Evolutionary conservation across 2,113 vertebrate species (phyloP).

Genomic region (Pterocles gutturalis): DNA sequence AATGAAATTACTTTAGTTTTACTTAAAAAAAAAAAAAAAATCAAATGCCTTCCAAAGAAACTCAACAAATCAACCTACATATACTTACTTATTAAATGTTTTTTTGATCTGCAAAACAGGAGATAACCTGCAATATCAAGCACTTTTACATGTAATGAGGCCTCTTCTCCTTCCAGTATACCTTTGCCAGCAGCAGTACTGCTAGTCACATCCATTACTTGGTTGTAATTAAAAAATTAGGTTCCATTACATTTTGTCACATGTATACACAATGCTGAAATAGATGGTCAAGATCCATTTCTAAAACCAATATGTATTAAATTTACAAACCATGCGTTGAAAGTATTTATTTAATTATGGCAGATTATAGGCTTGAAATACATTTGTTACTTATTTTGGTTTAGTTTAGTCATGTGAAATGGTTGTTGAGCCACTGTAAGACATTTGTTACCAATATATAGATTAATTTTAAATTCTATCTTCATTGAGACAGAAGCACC

Average conservation of each 20-base stretch:
- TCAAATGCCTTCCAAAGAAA: not conserved
- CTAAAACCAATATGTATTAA: not conserved
- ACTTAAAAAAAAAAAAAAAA: not conserved
- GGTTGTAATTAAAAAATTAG: not conserved
- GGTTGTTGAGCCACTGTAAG: not conserved
- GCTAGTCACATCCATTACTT: not conserved
- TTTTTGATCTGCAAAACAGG: not conserved
- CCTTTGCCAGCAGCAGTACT: not conserved
- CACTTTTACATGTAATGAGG: not conserved
- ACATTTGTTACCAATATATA: not conserved
- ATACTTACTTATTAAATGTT: not conserved
- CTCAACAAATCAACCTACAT: accelerated
- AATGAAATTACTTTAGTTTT: not conserved
- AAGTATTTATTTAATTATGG: not conserved
- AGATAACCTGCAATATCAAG: not conserved
- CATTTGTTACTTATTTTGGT: not conserved
- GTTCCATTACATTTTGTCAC: not conserved
- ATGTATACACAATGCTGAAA: not conserved
- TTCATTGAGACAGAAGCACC: not conserved
- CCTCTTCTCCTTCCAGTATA: not conserved
- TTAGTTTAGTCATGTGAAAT: not conserved
- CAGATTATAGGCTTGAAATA: not conserved
- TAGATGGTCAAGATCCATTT: not conserved
- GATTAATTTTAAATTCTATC: not conserved
- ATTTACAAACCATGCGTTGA: not conserved